phyloP scores from a whole-genome alignment of 2,888 invertebrate species.

The Archaeoteleia sp. region DNA sequence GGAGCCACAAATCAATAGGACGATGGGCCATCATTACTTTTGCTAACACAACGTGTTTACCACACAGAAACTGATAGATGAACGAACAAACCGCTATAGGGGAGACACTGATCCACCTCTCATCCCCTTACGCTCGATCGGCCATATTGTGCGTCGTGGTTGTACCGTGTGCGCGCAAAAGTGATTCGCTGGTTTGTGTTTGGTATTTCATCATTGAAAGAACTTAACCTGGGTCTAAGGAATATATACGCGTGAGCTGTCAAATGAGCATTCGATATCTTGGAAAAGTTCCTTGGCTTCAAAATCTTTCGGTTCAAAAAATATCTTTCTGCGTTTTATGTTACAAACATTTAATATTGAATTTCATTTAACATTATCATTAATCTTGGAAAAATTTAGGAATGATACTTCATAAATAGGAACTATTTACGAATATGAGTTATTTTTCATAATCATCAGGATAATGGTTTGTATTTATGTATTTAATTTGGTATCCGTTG shows the following conservation, averaged over 20 bases:
- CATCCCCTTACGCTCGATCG: constrained; percentile 69
- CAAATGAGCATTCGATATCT: constrained; percentile 9
- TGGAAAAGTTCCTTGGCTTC: neutral
- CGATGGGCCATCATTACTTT: constrained; percentile 72
- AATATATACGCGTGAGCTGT: constrained; percentile 11
- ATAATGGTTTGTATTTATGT: neutral
- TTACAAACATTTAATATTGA: too few relatives aligned
- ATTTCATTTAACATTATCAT: too few relatives aligned
- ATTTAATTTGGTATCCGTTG: too few relatives aligned
- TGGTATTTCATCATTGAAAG: constrained; percentile 42
- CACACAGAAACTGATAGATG: constrained; percentile 64
- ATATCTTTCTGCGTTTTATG: too few relatives aligned
- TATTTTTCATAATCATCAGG: neutral
- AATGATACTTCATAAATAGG: too few relatives aligned
- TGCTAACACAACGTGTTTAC: constrained; percentile 72
- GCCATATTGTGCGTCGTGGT: constrained; percentile 57
- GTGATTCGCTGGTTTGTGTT: constrained; percentile 60
- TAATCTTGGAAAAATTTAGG: too few relatives aligned
- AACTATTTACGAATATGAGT: neutral
- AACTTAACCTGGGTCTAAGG: neutral
- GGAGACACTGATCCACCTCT: constrained; percentile 65
- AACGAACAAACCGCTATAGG: constrained; percentile 49
- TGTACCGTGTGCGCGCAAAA: constrained; percentile 51
- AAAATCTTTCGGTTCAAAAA: too few relatives aligned
- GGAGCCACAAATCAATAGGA: constrained; percentile 73